Percentiles rank a stretch among this genome's conserved stretches.
Conservation (phyloP, 2,888 invertebrate genomes). For the Temnothorax rugatulus region DNA sequence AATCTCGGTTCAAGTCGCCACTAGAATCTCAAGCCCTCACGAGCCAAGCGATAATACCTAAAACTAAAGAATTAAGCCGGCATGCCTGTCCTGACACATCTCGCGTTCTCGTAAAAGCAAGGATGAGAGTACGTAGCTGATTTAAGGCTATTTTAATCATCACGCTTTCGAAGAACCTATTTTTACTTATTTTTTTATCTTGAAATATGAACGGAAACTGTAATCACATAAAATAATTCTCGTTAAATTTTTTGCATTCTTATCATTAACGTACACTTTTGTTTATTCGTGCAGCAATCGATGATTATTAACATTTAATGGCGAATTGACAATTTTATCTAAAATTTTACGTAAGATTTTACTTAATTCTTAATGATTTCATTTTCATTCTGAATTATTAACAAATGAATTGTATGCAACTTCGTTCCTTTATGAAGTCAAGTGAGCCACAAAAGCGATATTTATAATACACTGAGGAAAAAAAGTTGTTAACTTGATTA, state of each 20-base stretch:
- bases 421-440: neutral
- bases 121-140: neutral
- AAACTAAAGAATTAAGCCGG: conserved; percentile 33
- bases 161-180: neutral
- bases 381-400: neutral
- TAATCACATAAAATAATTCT: neutral
- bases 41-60: neutral
- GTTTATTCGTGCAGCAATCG: too few species aligned
- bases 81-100: neutral
- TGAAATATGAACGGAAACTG: neutral
- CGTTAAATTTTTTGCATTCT: neutral
- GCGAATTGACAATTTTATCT: neutral
- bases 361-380: neutral
- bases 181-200: neutral
- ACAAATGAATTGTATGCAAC: neutral
- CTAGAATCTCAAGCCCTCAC: neutral
- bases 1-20: conserved; percentile 15
- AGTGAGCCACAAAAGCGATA: neutral
- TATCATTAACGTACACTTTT: neutral
- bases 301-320: too few species aligned
- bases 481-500: too few species aligned
- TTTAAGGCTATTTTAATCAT: conserved; percentile 25
- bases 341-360: neutral
- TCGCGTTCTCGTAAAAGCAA: neutral
- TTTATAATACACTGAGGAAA: neutral